These are phyloP conservation scores for Lepus europaeus DNA, from an alignment of 2,113 vertebrate species.

Conservation along the genomic window DNA sequence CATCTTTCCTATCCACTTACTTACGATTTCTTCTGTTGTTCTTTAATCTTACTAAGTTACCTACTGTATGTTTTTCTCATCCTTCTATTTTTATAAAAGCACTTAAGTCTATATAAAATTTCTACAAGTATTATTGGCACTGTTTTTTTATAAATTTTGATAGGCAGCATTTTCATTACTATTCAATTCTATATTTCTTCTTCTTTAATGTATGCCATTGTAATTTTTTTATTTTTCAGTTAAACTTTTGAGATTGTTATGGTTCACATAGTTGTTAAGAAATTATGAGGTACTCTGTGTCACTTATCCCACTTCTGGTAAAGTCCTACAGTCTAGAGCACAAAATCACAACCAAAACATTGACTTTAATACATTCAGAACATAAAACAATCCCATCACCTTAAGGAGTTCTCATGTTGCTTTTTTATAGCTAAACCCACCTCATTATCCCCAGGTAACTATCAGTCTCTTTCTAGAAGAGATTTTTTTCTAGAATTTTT, in stretches of 20 bases:
- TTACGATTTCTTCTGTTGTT: not conserved
- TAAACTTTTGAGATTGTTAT: not conserved
- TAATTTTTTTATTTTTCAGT: not conserved
- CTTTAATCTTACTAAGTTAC: not conserved
- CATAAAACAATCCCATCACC: not conserved
- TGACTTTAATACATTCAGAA: not conserved
- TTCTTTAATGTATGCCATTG: not conserved
- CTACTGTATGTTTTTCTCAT: not conserved
- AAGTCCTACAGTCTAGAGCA: not conserved
- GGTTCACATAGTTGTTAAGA: not conserved
- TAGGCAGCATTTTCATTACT: not conserved
- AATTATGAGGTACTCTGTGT: not conserved
- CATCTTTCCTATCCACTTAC: no score
- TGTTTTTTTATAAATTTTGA: not conserved
- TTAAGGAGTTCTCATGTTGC: not conserved
- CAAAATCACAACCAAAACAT: not conserved
- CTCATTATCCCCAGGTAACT: not conserved
- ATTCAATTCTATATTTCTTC: not conserved
- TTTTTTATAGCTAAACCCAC: not conserved
- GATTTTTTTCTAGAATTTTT: not conserved
- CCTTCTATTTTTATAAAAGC: conserved; percentile 41
- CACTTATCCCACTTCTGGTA: not conserved
- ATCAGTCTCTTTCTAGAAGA: not conserved
- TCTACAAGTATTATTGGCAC: not conserved
- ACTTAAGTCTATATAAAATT: not conserved